Evolutionary conservation across 2,888 invertebrate genomes (phyloP).

Genomic region (Trachelus tabidus): DNA sequence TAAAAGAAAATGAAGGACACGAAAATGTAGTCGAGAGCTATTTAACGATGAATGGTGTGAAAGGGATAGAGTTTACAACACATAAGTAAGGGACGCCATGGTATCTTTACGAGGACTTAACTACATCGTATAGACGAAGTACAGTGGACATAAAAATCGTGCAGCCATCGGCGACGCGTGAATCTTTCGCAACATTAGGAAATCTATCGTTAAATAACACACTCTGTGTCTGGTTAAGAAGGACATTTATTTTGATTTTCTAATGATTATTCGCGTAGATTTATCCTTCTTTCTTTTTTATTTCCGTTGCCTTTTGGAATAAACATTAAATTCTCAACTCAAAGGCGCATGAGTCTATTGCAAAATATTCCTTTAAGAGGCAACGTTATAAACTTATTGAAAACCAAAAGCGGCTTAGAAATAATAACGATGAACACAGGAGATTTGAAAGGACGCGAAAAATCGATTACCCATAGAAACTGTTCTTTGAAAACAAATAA

Average conservation of each 20-base stretch:
- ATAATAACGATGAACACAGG: neutral
- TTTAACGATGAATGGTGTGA: neutral
- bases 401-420: neutral
- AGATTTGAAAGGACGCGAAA: neutral
- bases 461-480: neutral
- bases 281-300: neutral
- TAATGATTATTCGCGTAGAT: neutral
- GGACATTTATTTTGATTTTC: neutral
- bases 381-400: neutral
- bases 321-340: neutral
- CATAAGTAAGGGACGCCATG: neutral
- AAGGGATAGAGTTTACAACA: neutral
- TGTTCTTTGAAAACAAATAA: neutral
- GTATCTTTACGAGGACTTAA: neutral
- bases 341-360: neutral
- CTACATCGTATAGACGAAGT: neutral
- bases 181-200: neutral
- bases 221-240: neutral
- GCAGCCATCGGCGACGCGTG: neutral
- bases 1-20: neutral
- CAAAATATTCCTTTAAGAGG: neutral
- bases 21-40: neutral
- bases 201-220: neutral
- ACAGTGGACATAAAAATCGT: neutral
- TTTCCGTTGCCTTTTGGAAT: neutral